A percentile compares a stretch with the other conserved stretches of the same genome.
phyloP scores from a whole-genome alignment of 2,888 invertebrate species.

The Craniophora ligustri region DNA sequence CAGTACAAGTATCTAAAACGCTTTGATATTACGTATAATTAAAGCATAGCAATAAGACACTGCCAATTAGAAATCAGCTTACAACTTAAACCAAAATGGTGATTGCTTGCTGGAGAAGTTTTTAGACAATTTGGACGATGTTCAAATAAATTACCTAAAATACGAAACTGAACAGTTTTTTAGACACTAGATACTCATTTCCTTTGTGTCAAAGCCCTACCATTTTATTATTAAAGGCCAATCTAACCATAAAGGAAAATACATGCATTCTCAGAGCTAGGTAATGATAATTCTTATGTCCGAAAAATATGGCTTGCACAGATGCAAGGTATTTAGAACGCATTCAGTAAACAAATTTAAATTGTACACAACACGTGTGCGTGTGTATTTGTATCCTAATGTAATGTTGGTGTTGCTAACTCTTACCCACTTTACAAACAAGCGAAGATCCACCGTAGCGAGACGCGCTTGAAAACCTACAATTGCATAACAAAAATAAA shows the following conservation, averaged over 20 bases:
- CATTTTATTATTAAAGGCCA: constrained; percentile 4
- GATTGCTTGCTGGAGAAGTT: constrained; percentile 44
- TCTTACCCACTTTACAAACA: constrained; percentile 78
- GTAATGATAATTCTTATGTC: neutral
- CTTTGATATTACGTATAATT: constrained; percentile 31
- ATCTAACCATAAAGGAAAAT: constrained; percentile 1
- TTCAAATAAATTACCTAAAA: constrained; percentile 41
- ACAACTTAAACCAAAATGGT: constrained; percentile 40
- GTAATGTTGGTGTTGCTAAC: constrained; percentile 33
- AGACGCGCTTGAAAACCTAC: constrained; percentile 80
- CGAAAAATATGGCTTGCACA: neutral
- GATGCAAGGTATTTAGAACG: neutral
- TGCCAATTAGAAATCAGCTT: constrained; percentile 46
- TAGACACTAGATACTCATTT: constrained; percentile 24
- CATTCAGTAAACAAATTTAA: neutral
- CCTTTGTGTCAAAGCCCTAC: constrained; percentile 12
- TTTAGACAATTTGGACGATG: constrained; percentile 41
- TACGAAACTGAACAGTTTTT: constrained; percentile 25
- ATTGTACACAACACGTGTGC: neutral
- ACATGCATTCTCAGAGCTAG: neutral
- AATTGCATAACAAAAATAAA: constrained; percentile 87
- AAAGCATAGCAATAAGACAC: constrained; percentile 21
- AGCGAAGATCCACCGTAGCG: constrained; percentile 73
- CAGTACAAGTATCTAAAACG: constrained; percentile 23
- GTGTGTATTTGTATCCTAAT: constrained; percentile 13